A percentile compares a stretch with the other conserved stretches of the same genome.
Conservation (phyloP, 2,888 invertebrate species). For the Listrodromus nycthemerus region DNA sequence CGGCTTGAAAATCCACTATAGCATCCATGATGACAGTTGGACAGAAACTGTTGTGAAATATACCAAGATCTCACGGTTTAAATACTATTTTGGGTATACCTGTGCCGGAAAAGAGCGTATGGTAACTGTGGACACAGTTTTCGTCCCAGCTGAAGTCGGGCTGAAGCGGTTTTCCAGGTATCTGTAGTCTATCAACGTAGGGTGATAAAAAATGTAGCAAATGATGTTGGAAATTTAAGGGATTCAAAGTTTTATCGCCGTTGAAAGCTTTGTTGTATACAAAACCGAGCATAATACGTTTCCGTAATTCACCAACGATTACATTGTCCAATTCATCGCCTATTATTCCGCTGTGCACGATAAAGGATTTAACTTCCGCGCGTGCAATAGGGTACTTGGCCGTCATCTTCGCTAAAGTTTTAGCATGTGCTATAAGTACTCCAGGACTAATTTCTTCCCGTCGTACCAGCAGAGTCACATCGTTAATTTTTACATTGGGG, state of each 20-base stretch:
- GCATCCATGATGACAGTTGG: slow-evolving; percentile 71
- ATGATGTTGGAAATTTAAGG: too few relatives aligned
- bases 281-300: slow-evolving; percentile 19
- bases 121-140: slow-evolving; percentile 5
- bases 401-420: too few relatives aligned
- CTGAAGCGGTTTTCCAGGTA: slow-evolving; percentile 36
- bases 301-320: too few relatives aligned
- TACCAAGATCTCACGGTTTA: too few relatives aligned
- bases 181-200: too few relatives aligned
- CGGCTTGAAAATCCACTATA: slow-evolving; percentile 37
- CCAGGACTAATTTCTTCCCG: slow-evolving; percentile 31
- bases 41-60: background rate
- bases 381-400: too few relatives aligned
- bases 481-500: slow-evolving; percentile 37
- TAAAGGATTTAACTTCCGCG: slow-evolving; percentile 5
- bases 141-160: slow-evolving; percentile 8
- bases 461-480: too few relatives aligned
- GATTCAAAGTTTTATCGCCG: slow-evolving; percentile 16
- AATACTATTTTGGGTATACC: slow-evolving; percentile 52
- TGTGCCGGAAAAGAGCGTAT: slow-evolving; percentile 52
- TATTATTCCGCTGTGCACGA: background rate
- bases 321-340: background rate
- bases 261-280: slow-evolving; percentile 38
- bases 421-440: too few relatives aligned
- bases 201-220: too few relatives aligned